Percentiles rank a stretch among this genome's conserved stretches.
Conservation (phyloP, 2,797 vertebrate genomes). For the Ctenopoma multispine region DNA sequence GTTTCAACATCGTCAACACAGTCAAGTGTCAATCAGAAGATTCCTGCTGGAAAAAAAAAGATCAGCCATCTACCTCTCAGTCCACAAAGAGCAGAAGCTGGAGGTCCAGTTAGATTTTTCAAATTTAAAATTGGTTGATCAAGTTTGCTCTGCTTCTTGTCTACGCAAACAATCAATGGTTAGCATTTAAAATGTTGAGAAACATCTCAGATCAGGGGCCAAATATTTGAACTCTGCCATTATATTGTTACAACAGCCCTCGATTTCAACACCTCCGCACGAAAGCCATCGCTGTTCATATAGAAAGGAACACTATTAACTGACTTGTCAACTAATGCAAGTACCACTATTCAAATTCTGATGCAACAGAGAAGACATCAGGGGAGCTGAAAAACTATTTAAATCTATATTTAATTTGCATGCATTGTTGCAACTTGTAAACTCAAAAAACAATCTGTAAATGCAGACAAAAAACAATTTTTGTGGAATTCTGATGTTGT, state of each 20-base stretch:
- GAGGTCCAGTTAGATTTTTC: neutral
- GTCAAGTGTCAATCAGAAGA: constrained; percentile 30
- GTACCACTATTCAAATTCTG: neutral
- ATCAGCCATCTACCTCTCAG: neutral
- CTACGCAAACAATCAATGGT: neutral
- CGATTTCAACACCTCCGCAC: too few species aligned
- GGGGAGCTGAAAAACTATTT: neutral
- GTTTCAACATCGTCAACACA: constrained; percentile 2
- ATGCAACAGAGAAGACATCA: neutral
- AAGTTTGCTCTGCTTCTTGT: neutral
- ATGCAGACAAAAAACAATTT: too few species aligned
- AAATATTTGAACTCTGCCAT: neutral
- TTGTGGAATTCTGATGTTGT: too few species aligned
- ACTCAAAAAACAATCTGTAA: too few species aligned
- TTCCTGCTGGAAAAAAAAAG: constrained; percentile 1
- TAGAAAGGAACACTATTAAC: neutral
- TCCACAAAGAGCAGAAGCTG: neutral
- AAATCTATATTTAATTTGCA: neutral
- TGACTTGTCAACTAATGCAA: neutral
- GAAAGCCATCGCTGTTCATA: neutral
- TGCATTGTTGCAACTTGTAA: too few species aligned
- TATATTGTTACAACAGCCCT: neutral
- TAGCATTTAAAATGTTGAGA: neutral
- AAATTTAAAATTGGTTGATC: neutral
- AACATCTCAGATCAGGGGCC: neutral